Percentiles rank a stretch among this genome's conserved stretches.
These are phyloP conservation scores for Nicator chloris DNA, from an alignment of 2,113 vertebrate species.

Conservation along the genomic window DNA sequence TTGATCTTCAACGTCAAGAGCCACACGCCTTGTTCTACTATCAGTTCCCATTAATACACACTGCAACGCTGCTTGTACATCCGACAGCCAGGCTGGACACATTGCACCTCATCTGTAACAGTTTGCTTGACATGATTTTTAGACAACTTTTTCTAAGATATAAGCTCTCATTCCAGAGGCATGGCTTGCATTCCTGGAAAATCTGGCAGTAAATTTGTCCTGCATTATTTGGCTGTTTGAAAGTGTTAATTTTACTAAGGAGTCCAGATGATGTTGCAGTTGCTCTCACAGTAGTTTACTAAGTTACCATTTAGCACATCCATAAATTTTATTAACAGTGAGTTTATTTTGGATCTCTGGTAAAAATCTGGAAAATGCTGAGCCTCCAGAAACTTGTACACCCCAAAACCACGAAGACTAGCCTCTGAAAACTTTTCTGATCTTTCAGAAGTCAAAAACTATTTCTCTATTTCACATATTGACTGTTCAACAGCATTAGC, in stretches of 20 bases:
- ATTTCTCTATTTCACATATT: neutral
- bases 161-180: neutral
- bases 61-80: neutral
- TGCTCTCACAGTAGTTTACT: neutral
- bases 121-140: neutral
- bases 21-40: neutral
- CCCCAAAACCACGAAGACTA: neutral
- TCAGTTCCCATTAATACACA: neutral
- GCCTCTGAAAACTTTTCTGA: neutral
- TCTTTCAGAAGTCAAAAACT: neutral
- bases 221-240: neutral
- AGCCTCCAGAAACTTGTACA: neutral
- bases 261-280: neutral
- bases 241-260: neutral
- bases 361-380: neutral
- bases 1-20: neutral
- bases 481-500: neutral
- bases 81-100: neutral
- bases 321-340: neutral
- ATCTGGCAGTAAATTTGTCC: neutral
- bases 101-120: accelerated
- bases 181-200: neutral
- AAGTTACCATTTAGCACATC: neutral
- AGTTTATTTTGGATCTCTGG: neutral
- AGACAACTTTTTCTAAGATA: neutral